Evolutionary conservation across 2,113 vertebrate species (phyloP).

Genomic region (Galbula dea): DNA sequence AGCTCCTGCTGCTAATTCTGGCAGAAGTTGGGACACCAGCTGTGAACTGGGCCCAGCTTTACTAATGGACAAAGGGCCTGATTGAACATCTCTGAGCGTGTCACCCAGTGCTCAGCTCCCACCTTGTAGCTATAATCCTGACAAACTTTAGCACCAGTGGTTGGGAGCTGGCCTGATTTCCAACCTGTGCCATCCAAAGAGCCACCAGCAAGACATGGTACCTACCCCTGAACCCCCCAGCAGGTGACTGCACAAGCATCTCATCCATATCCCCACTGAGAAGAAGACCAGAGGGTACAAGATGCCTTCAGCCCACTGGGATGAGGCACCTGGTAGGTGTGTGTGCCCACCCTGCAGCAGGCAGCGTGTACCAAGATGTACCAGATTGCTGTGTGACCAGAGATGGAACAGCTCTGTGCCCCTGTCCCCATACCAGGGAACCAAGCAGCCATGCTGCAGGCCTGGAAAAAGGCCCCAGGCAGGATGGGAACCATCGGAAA

Average conservation of each 20-base stretch:
- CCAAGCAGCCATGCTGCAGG: not conserved
- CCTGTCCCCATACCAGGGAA: fast-evolving
- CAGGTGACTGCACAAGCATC: not conserved
- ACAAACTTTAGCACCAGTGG: not conserved
- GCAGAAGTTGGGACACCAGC: constrained; percentile 55
- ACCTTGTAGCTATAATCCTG: not conserved
- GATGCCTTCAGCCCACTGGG: not conserved
- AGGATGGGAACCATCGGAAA: not conserved
- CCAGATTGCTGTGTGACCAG: fast-evolving
- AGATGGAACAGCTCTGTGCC: fast-evolving
- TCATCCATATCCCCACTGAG: not conserved
- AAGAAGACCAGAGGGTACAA: not conserved
- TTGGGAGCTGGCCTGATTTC: not conserved
- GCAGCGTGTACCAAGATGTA: fast-evolving
- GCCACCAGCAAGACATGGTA: fast-evolving
- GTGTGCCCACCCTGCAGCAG: not conserved
- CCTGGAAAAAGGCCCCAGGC: not conserved
- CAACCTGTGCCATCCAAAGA: not conserved
- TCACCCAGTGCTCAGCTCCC: not conserved
- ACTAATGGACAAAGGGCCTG: constrained; percentile 25
- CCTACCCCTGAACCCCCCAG: not conserved
- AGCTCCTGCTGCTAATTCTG: constrained; percentile 58
- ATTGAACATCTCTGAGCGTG: not conserved
- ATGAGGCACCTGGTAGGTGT: not conserved
- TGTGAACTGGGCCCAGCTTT: not conserved